A percentile compares a stretch with the other conserved stretches of the same genome.
Conservation (phyloP, 2,888 invertebrate species). For the Dione vanillae region DNA sequence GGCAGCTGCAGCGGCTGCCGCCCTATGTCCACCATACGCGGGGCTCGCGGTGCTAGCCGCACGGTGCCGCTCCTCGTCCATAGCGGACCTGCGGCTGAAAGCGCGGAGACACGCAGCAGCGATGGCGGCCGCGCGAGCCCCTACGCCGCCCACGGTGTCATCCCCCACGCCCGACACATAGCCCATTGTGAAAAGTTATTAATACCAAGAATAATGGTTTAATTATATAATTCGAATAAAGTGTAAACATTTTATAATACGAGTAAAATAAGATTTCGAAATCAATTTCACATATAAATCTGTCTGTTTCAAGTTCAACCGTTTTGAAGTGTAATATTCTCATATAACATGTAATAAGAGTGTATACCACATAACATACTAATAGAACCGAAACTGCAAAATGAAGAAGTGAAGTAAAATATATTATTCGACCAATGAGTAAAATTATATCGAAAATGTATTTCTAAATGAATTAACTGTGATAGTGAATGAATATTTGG, state of each 20-base stretch:
- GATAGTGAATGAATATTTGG: conserved; percentile 67
- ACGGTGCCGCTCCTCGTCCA: conserved; percentile 94
- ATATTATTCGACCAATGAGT: conserved; percentile 66
- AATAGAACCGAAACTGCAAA: not conserved
- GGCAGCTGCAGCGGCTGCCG: conserved; percentile 85
- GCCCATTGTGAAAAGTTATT: conserved; percentile 46
- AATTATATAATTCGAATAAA: too few relatives aligned
- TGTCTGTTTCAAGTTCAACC: not conserved
- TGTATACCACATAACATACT: not conserved
- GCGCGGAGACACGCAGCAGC: conserved; percentile 97
- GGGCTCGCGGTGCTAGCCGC: conserved; percentile 92
- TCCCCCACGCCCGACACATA: conserved; percentile 68
- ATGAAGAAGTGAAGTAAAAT: conserved; percentile 29
- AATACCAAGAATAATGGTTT: not conserved
- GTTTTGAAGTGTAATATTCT: conserved; percentile 14
- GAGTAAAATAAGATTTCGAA: conserved; percentile 14
- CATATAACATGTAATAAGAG: not conserved
- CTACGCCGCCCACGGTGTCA: conserved; percentile 57
- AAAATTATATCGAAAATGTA: conserved; percentile 64
- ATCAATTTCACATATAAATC: not conserved
- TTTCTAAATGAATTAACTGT: conserved; percentile 77
- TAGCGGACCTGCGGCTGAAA: conserved; percentile 96
- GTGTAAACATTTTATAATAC: not conserved
- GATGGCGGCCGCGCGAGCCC: conserved; percentile 85
- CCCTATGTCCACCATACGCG: conserved; percentile 86